phyloP scores from a whole-genome alignment of 2,888 invertebrate species.

The Agrochola litura region DNA sequence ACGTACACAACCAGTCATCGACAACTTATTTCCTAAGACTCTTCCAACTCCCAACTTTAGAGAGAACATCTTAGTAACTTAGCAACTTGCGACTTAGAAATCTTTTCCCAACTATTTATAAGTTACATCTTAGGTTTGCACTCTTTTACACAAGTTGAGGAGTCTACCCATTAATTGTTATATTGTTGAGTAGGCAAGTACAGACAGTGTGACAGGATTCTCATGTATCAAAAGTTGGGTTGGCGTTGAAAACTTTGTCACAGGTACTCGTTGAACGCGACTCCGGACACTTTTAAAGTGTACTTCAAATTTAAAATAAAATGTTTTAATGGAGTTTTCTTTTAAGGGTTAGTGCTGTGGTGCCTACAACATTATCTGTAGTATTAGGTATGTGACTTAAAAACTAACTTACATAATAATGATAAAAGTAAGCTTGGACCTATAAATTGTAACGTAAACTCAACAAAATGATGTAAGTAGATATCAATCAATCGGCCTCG shows the following conservation, averaged over 20 bases:
- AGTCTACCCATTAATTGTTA: conserved; percentile 70
- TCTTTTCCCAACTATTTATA: conserved; percentile 66
- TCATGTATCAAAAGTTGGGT: conserved; percentile 76
- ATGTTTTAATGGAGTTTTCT: conserved; percentile 54
- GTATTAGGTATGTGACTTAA: neutral
- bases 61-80: conserved; percentile 51
- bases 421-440: neutral
- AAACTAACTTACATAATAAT: neutral
- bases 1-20: conserved; percentile 31
- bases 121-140: conserved; percentile 59
- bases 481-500: no score
- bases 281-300: conserved; percentile 1
- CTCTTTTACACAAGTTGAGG: conserved; percentile 52
- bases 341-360: neutral
- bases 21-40: conserved; percentile 43
- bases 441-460: neutral
- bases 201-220: conserved; percentile 74
- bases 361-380: neutral
- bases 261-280: conserved; percentile 8
- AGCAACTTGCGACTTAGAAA: conserved; percentile 61
- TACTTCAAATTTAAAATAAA: conserved; percentile 64
- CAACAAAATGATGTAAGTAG: no score
- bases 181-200: conserved; percentile 57
- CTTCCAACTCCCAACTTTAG: conserved; percentile 36
- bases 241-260: conserved; percentile 69